Evolutionary conservation across 2,888 invertebrate genomes (phyloP), one percentile per base, ranked within the genome.

Genomic region (Polydrusus cervinus): DNA sequence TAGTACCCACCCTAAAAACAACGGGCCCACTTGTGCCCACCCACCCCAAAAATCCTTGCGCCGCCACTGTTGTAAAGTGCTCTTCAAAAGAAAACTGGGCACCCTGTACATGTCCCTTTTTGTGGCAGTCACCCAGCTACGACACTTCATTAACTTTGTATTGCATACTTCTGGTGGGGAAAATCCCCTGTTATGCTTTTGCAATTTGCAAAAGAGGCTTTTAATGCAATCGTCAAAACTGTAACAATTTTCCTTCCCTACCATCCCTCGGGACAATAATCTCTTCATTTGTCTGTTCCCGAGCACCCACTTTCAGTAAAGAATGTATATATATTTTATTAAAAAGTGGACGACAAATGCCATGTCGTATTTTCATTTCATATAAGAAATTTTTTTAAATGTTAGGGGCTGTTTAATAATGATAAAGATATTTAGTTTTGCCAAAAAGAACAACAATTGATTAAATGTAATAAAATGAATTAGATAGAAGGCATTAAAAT

Each of bases 201-300:
- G 30, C 65, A 18, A 69, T 60, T 40, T 66, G 20, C 51, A 30
- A 49, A 60, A 30, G 61, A 71, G 62, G 70, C 65, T 70, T 74
- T 74, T 74, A 74, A 74, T 70, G 70, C 53, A 57, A 65, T 70
- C 74, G 69, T 74, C 64, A 74, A 74, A 74, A 74, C 70, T 74
- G 74, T 68, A 47, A 65, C 65, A 70, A 65, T 74, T 74, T 69
- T 38, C 62, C 53, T 53, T 74, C 68, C 62, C 64, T 47, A 45
- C 57, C n/a, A 51, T 65, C 74, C 65, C 65, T 9, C 2, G 70
- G 69, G 70, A 70, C 65, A 45, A 60, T 74, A 69, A 74, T 64
- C 74, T 68, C 74, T 74, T 74, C 69, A 74, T 65, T 74, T 74
- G 53, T 53, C 18, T 62, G 62, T 64, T 74, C 53, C 51, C 49